Conservation (phyloP, 2,113 vertebrate species). For the Myotis brandtii region DNA sequence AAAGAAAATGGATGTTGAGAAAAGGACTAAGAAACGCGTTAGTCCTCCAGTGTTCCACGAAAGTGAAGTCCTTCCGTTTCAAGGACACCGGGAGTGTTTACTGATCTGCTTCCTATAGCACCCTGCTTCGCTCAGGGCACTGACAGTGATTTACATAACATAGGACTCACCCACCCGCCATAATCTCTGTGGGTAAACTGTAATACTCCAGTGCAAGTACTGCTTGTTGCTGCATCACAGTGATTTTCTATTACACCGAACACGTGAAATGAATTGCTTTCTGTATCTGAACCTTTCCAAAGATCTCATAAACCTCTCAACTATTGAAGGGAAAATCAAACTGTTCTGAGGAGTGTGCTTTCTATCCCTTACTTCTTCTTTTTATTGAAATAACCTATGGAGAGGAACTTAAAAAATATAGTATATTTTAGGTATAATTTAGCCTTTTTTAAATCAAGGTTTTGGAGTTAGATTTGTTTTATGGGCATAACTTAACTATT, state of each 20-base stretch:
- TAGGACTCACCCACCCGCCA: background rate
- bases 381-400: conserved; percentile 27
- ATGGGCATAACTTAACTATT: background rate
- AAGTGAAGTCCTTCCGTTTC: conserved; percentile 44
- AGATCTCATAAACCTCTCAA: background rate
- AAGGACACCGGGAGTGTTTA: background rate
- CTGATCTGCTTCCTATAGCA: background rate
- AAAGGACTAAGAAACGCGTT: conserved; percentile 48
- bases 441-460: background rate
- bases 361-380: background rate
- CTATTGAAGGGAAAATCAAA: conserved; percentile 56
- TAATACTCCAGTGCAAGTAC: background rate
- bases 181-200: background rate
- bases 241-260: conserved; percentile 50
- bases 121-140: background rate
- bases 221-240: conserved; percentile 54
- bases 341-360: background rate
- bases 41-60: background rate
- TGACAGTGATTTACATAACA: conserved; percentile 65
- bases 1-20: conserved; percentile 36
- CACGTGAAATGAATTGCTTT: conserved; percentile 47
- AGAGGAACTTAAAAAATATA: conserved; percentile 6
- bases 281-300: background rate
- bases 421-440: background rate
- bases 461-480: background rate